Base-by-base conservation (phyloP, 2,113 vertebrate genomes). In the Rhea americana region DNA sequence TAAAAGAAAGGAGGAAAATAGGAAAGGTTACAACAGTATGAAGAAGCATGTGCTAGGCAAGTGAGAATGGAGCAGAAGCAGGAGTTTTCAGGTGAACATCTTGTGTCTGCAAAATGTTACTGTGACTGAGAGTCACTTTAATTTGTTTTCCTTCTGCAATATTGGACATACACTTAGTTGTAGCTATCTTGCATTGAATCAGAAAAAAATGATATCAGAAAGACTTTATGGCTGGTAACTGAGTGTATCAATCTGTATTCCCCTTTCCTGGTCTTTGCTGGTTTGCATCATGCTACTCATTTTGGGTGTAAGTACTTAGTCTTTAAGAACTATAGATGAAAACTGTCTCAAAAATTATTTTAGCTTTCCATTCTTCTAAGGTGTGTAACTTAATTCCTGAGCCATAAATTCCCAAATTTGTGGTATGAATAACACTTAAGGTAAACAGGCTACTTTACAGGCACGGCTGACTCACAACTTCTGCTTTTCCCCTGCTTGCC, bases 381-480 rank as follows among this genome's bases (percentile, higher is more conserved):
- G 18, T 26, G n/a, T 26, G 51, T 53, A 55, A 55, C 10, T 72
- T 39, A 72, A 72, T 41, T 63, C 62, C 62, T 41, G 37, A 41
- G 37, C 37, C 37, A 63, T 37, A 41, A 63, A 20, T 90, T 67
- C 66, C 51, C 17, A n/a, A 25, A 5, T 63, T 28, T 50, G 62
- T 62, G 61, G 3, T 43, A 13, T 22, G n/a, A 53, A 5, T 48
- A 65, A 21, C 50, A 77, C 9, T 43, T 65, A 56, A n/a, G 0
- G 3, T 70, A 6, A 41, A 82, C 58, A 20, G 43, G 8, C 37
- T 53, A 3, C 50, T 87, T 37, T 15, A 5, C 5, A 66, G 37
- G 26, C 30, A 39, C 21, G 11, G 14, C 32, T 61, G 53, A n/a
- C 24, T 1, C 2, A 1, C 0, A 0, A 15, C 12, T 86, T 55